Evolutionary conservation across 2,113 vertebrate genomes (phyloP).

Genomic region (Ictalurus punctatus): DNA sequence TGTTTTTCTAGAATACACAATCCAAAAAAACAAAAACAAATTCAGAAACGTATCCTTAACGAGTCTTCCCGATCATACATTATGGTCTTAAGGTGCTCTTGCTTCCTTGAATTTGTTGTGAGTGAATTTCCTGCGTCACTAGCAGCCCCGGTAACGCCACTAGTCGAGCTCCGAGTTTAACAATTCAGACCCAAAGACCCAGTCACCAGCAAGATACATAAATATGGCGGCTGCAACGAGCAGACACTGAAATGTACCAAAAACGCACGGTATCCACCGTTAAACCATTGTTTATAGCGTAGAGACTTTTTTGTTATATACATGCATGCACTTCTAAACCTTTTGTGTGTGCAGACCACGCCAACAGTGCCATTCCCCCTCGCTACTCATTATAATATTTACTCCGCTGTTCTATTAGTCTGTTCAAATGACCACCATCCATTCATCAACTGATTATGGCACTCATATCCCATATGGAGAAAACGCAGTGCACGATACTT

Average conservation of each 20-base stretch:
- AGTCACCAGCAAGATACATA: background rate
- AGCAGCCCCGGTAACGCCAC: constrained; percentile 63
- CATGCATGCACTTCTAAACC: background rate
- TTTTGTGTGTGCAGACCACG: background rate
- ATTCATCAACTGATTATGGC: too few species aligned
- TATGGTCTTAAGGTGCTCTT: constrained; percentile 56
- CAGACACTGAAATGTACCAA: background rate
- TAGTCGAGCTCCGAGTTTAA: constrained; percentile 64
- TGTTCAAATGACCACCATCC: background rate
- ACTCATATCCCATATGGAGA: background rate
- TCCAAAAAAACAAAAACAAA: constrained; percentile 48
- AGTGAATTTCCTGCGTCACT: constrained; percentile 87
- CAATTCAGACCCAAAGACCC: constrained; percentile 43
- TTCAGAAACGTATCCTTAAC: constrained; percentile 65
- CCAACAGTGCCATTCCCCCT: background rate
- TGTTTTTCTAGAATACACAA: constrained; percentile 48
- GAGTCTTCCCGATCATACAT: constrained; percentile 51
- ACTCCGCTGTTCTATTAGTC: background rate
- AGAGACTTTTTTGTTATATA: background rate
- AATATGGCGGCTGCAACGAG: background rate
- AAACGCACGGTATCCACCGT: too few species aligned
- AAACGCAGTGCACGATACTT: background rate
- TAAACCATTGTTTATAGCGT: background rate
- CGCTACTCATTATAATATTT: background rate
- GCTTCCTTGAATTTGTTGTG: constrained; percentile 62